Conservation (phyloP, 2,888 invertebrate genomes). For the Chironomus tentans region DNA sequence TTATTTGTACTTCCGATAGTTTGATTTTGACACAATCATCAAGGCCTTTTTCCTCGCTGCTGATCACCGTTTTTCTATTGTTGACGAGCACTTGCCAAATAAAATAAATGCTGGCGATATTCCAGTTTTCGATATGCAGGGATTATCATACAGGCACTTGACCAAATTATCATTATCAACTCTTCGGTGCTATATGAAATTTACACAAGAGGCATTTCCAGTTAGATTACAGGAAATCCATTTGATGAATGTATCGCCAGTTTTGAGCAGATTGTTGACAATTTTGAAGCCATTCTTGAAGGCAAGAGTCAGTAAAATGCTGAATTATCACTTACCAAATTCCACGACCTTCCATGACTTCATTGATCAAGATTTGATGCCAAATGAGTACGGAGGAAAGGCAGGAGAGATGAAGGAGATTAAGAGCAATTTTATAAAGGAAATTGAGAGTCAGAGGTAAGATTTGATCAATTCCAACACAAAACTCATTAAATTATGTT, state of each 20-base stretch:
- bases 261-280: conserved; percentile 53
- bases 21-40: conserved; percentile 54
- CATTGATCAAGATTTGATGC: conserved; percentile 54
- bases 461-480: too few relatives aligned
- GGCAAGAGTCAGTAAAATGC: conserved; percentile 54
- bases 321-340: conserved; percentile 52
- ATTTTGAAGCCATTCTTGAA: conserved; percentile 58
- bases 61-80: conserved; percentile 52
- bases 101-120: conserved; percentile 57
- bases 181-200: conserved; percentile 60
- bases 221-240: conserved; percentile 57
- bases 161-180: conserved; percentile 54
- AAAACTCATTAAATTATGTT: too few relatives aligned
- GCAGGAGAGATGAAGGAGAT: conserved; percentile 52
- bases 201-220: conserved; percentile 63
- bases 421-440: conserved; percentile 48
- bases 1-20: conserved; percentile 36
- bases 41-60: conserved; percentile 66
- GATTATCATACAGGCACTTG: conserved; percentile 54
- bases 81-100: conserved; percentile 48
- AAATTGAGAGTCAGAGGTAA: conserved; percentile 9
- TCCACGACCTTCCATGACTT: conserved; percentile 54
- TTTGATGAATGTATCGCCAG: conserved; percentile 54
- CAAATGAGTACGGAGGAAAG: conserved; percentile 59
- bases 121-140: conserved; percentile 61